Evolutionary conservation across 2,888 invertebrate species (phyloP).

Genomic region (Cremastinae sp.): DNA sequence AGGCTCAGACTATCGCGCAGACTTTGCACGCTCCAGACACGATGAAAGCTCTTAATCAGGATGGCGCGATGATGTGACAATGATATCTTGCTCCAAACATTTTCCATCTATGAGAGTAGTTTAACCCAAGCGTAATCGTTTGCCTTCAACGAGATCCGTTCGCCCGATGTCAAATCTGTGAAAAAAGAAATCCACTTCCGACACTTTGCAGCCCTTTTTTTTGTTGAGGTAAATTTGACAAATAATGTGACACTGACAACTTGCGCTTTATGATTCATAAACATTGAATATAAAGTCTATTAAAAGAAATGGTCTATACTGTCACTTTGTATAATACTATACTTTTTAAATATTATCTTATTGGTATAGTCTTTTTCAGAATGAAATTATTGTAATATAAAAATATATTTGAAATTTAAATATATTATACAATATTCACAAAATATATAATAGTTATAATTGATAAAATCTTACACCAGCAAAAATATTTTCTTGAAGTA

Average conservation of each 20-base stretch:
- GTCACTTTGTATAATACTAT: too few relatives aligned
- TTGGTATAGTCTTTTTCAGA: too few relatives aligned
- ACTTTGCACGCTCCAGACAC: conserved; percentile 35
- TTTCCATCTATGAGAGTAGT: conserved; percentile 14
- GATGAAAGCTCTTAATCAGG: conserved; percentile 53
- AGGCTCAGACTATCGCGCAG: conserved; percentile 41
- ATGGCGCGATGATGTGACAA: conserved; percentile 54
- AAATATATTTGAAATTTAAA: too few relatives aligned
- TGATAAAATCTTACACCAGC: too few relatives aligned
- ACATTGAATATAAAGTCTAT: too few relatives aligned
- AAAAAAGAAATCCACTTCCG: neutral
- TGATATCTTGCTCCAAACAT: conserved; percentile 54
- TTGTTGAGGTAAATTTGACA: neutral
- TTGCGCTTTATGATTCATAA: too few relatives aligned
- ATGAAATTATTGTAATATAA: too few relatives aligned
- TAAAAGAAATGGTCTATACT: too few relatives aligned
- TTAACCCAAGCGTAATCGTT: neutral
- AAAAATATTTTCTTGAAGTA: too few relatives aligned
- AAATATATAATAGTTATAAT: too few relatives aligned
- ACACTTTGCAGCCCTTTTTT: neutral
- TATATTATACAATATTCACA: too few relatives aligned
- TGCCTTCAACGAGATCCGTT: neutral
- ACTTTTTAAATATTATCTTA: too few relatives aligned
- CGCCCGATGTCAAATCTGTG: neutral
- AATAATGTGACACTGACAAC: neutral